Conservation (phyloP, 2,888 invertebrate genomes). For the Micoletzkya japonica region DNA sequence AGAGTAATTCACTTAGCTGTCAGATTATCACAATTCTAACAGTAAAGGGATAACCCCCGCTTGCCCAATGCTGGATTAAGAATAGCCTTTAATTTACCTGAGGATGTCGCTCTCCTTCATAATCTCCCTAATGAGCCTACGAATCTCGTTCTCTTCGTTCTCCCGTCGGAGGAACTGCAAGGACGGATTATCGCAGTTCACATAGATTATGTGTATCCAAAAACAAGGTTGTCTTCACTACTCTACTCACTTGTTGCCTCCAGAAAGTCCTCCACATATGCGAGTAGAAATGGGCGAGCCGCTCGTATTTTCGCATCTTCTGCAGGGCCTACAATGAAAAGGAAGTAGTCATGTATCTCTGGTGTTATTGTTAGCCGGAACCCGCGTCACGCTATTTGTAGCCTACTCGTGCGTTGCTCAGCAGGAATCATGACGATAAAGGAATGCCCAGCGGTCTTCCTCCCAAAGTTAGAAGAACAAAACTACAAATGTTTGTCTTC, state of each 20-base stretch:
- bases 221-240: not conserved
- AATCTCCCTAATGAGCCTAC: conserved; percentile 9
- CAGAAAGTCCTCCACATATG: conserved; percentile 27
- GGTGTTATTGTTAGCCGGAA: too few relatives aligned
- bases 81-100: conserved; percentile 4
- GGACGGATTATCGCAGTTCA: not conserved
- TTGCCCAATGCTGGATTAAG: not conserved
- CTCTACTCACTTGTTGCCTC: conserved; percentile 18
- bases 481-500: too few relatives aligned
- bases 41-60: not conserved
- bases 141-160: conserved; percentile 22
- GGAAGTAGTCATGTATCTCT: not conserved
- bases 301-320: conserved; percentile 18
- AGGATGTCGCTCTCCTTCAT: conserved; percentile 10
- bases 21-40: not conserved
- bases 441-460: too few relatives aligned
- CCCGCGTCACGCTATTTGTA: too few relatives aligned
- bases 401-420: too few relatives aligned
- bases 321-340: conserved; percentile 19
- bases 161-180: conserved; percentile 19
- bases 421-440: too few relatives aligned
- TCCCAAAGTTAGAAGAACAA: too few relatives aligned
- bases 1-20: not conserved
- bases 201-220: not conserved
- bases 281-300: conserved; percentile 15